Percentiles rank a stretch among this genome's conserved stretches.
Conservation (phyloP, 2,797 vertebrate genomes). For the Danio tinwini region DNA sequence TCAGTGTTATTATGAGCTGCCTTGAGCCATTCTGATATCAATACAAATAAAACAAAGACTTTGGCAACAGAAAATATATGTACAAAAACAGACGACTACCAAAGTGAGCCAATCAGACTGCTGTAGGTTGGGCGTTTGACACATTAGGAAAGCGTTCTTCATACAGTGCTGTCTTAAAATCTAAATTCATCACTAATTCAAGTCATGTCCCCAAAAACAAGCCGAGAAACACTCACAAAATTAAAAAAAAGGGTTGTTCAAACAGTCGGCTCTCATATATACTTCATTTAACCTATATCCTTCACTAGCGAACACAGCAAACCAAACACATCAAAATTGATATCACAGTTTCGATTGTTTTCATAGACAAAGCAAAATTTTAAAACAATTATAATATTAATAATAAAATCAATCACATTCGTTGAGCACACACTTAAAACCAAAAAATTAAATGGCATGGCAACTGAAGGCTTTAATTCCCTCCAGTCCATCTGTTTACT, state of each 20-base stretch:
- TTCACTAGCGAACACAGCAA: conserved; percentile 57
- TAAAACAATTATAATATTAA: conserved; percentile 42
- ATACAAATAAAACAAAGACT: conserved; percentile 66
- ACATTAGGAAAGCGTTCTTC: conserved; percentile 79
- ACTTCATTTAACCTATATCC: conserved; percentile 80
- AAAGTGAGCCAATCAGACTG: conserved; percentile 76
- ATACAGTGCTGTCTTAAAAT: conserved; percentile 76
- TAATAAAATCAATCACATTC: conserved; percentile 30
- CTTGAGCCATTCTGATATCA: conserved; percentile 87
- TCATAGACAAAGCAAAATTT: conserved; percentile 71
- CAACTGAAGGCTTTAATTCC: conserved; percentile 40
- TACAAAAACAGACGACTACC: conserved; percentile 83
- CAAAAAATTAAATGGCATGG: conserved; percentile 62
- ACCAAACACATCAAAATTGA: conserved; percentile 70
- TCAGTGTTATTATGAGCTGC: conserved; percentile 81
- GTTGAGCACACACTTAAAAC: not conserved
- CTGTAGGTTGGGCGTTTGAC: conserved; percentile 75
- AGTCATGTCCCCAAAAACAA: conserved; percentile 60
- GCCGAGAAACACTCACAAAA: conserved; percentile 72
- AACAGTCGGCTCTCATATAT: conserved; percentile 75
- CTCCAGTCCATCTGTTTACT: conserved; percentile 60
- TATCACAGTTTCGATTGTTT: conserved; percentile 82
- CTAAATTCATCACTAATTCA: conserved; percentile 59
- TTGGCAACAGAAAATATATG: conserved; percentile 86
- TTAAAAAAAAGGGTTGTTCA: conserved; percentile 73